These are phyloP conservation scores for Drosophila conformis DNA, from an alignment of 2,888 invertebrate genomes.

Conservation along the genomic window DNA sequence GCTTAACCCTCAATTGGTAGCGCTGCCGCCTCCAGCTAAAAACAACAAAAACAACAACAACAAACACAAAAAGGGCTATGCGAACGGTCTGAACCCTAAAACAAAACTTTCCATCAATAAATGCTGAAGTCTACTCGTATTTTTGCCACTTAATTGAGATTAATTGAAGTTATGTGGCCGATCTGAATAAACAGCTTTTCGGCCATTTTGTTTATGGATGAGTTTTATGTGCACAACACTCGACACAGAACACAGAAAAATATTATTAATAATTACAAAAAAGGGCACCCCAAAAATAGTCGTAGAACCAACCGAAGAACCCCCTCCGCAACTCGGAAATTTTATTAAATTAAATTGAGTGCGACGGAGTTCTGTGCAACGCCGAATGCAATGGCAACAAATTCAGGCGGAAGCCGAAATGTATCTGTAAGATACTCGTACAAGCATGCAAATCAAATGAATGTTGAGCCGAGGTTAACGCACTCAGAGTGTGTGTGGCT, in stretches of 20 bases:
- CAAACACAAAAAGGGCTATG: conserved; percentile 56
- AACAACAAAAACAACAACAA: neutral
- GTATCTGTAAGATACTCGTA: conserved; percentile 43
- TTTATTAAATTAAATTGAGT: conserved; percentile 81
- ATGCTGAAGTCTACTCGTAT: conserved; percentile 42
- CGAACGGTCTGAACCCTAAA: conserved; percentile 54
- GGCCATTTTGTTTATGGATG: conserved; percentile 73
- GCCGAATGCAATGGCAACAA: conserved; percentile 37
- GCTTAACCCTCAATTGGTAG: conserved; percentile 70
- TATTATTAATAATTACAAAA: conserved; percentile 75
- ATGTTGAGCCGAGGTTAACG: conserved; percentile 67
- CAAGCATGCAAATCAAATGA: conserved; percentile 68
- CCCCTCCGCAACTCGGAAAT: conserved; percentile 37
- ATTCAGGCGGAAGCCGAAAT: conserved; percentile 42
- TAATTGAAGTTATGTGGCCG: conserved; percentile 75
- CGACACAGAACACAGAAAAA: conserved; percentile 10
- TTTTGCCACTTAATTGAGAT: conserved; percentile 79
- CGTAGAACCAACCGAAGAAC: conserved; percentile 33
- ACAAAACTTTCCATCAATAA: conserved; percentile 47
- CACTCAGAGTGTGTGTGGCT: conserved; percentile 48
- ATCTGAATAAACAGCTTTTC: conserved; percentile 73
- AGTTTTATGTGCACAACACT: conserved; percentile 72
- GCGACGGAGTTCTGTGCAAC: conserved; percentile 52
- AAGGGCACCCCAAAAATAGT: conserved; percentile 71
- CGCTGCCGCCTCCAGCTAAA: conserved; percentile 28